These are phyloP conservation scores for Epiblema foenella DNA, from an alignment of 2,888 invertebrate species.

Conservation along the genomic window DNA sequence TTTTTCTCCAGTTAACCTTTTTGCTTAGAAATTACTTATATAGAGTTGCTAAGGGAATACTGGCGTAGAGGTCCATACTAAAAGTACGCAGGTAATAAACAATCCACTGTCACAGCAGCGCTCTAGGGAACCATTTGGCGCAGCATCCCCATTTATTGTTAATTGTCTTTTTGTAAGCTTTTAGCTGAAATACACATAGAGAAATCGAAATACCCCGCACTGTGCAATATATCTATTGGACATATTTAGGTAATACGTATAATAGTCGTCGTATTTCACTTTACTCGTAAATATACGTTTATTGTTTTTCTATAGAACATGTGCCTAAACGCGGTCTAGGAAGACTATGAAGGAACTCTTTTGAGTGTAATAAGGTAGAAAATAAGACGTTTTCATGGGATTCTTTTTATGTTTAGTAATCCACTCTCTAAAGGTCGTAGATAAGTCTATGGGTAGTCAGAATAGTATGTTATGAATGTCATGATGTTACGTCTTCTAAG, in stretches of 20 bases:
- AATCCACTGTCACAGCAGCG: conserved; percentile 3
- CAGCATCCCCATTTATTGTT: conserved; percentile 24
- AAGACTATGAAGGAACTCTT: no score
- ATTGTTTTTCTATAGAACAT: no score
- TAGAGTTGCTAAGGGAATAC: no score
- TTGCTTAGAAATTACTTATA: no score
- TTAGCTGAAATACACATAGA: background rate
- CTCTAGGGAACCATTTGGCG: conserved; percentile 26
- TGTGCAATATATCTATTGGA: background rate
- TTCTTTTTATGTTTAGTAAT: background rate
- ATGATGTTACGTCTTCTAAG: background rate
- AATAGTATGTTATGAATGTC: no score
- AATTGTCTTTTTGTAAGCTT: conserved; percentile 36
- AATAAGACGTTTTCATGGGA: background rate
- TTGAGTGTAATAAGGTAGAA: no score
- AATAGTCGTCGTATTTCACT: no score
- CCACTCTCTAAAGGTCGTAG: background rate
- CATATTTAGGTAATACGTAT: background rate
- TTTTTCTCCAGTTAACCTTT: no score
- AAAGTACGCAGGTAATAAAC: conserved; percentile 19
- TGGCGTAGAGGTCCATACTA: background rate
- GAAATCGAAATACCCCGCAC: background rate
- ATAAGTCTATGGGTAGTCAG: background rate
- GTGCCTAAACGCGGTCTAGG: no score
- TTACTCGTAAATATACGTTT: no score